These are phyloP conservation scores for Electrona antarctica DNA, from an alignment of 2,113 vertebrate genomes.

Conservation along the genomic window DNA sequence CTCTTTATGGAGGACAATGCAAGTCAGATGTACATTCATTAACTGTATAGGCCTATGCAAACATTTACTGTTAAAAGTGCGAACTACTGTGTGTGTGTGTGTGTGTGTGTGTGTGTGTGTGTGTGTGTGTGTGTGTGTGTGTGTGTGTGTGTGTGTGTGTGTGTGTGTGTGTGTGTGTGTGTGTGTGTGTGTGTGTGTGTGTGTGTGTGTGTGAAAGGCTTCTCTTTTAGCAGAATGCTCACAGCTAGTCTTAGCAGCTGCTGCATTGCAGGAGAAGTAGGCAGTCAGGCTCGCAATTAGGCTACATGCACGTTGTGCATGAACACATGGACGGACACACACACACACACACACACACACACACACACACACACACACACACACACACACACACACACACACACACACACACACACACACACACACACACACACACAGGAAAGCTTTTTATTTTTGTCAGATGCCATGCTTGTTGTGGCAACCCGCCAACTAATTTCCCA, in stretches of 20 bases:
- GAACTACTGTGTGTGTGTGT: constrained; percentile 13
- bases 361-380: not conserved
- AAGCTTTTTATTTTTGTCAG: no score
- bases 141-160: constrained; percentile 28
- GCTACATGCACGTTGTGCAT: not conserved
- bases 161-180: not conserved
- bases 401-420: no score
- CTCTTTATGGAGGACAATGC: constrained; percentile 38
- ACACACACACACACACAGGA: no score
- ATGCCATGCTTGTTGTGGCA: not conserved
- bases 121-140: not conserved
- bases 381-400: not conserved
- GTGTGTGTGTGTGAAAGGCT: not conserved
- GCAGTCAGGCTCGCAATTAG: constrained; percentile 20
- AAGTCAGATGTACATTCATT: constrained; percentile 41
- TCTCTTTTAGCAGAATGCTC: constrained; percentile 27
- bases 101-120: not conserved
- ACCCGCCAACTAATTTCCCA: not conserved
- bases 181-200: not conserved
- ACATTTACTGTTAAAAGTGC: constrained; percentile 13
- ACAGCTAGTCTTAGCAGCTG: constrained; percentile 37
- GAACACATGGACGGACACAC: not conserved
- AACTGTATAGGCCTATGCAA: constrained; percentile 29
- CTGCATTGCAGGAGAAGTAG: constrained; percentile 47
- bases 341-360: not conserved